These are phyloP conservation scores for Cisticola juncidis DNA, from an alignment of 2,113 vertebrate species.

Conservation along the genomic window DNA sequence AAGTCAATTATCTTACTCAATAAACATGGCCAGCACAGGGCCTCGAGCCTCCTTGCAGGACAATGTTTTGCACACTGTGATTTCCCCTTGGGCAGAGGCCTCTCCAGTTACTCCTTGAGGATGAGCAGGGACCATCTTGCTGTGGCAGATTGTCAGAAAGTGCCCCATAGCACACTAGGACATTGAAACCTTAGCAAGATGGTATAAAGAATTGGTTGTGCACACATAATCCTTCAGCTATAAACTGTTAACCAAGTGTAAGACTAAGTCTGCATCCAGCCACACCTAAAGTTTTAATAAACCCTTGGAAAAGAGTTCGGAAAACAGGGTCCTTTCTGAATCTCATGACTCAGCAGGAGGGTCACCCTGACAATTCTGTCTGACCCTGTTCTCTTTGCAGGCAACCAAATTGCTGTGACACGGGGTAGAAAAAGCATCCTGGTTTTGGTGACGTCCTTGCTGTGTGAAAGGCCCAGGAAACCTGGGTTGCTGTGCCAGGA, in stretches of 20 bases:
- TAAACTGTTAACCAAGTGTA: background rate
- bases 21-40: too few relatives aligned
- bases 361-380: background rate
- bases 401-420: background rate
- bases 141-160: accelerated
- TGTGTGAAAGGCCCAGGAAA: background rate
- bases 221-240: background rate
- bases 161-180: background rate
- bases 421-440: accelerated
- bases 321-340: background rate
- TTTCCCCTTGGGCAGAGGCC: background rate
- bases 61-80: accelerated
- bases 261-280: background rate
- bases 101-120: background rate
- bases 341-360: background rate
- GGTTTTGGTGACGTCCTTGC: background rate
- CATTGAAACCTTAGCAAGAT: background rate
- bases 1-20: background rate
- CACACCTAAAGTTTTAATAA: background rate
- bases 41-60: background rate
- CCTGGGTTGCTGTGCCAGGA: background rate
- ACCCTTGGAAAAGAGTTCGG: background rate
- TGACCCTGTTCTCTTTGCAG: background rate
- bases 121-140: background rate
- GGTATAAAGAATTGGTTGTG: background rate